Conservation (phyloP, 2,888 invertebrate species). For the Ormyrus rosae region DNA sequence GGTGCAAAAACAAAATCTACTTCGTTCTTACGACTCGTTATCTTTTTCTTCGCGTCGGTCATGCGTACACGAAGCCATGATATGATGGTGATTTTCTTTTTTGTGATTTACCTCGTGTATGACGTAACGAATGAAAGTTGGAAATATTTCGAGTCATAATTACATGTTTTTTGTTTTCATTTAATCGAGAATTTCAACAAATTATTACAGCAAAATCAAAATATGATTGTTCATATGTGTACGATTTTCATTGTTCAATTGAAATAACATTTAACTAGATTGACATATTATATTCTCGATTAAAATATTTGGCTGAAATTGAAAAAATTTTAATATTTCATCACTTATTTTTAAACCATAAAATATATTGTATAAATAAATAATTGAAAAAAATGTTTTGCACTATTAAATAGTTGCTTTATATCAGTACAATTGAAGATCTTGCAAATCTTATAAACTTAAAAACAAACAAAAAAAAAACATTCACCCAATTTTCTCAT, state of each 20-base stretch:
- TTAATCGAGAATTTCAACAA: constrained; percentile 24
- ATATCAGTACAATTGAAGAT: not conserved
- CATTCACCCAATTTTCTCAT: too few relatives aligned
- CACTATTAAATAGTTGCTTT: not conserved
- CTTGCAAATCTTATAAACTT: not conserved
- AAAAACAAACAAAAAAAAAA: not conserved
- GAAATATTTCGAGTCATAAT: constrained; percentile 43
- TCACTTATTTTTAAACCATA: not conserved
- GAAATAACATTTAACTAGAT: not conserved
- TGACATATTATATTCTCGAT: constrained; percentile 12
- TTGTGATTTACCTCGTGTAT: constrained; percentile 24
- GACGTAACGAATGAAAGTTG: constrained; percentile 4
- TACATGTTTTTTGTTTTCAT: constrained; percentile 15
- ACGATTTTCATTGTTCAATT: not conserved
- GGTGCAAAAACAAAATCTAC: constrained; percentile 56
- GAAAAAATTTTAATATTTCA: constrained; percentile 15
- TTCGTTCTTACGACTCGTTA: constrained; percentile 43
- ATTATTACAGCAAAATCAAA: not conserved
- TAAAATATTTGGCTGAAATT: constrained; percentile 33
- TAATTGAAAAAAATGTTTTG: constrained; percentile 23
- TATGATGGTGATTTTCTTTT: constrained; percentile 22
- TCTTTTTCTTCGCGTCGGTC: constrained; percentile 18
- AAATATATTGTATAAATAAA: constrained; percentile 13
- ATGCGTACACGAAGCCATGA: constrained; percentile 5
- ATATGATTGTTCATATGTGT: not conserved